Conservation (phyloP, 1,140 invertebrate genomes). For the Gryon sp. region DNA sequence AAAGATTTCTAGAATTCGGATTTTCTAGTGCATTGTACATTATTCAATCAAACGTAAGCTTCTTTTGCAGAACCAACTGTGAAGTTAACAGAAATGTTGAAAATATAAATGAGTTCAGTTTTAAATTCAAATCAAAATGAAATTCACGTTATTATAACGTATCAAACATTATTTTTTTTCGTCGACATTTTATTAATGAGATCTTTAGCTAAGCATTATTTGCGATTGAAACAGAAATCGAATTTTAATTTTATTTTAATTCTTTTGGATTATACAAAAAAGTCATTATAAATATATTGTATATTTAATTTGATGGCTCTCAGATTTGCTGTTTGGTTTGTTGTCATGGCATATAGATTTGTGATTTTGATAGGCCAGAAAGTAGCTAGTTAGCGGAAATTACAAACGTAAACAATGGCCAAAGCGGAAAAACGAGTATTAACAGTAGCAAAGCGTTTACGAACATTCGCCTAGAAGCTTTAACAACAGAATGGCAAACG, state of each 20-base stretch:
- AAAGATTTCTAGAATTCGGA: slow-evolving; percentile 21
- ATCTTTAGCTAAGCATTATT: no score
- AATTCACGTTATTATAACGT: background rate
- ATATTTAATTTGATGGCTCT: no score
- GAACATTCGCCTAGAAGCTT: slow-evolving; percentile 24
- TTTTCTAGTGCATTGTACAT: slow-evolving; percentile 32
- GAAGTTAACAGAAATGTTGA: slow-evolving; percentile 16
- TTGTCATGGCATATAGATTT: background rate
- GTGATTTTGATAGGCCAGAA: slow-evolving; percentile 9
- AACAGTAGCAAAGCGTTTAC: slow-evolving; percentile 26
- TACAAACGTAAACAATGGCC: slow-evolving; percentile 34
- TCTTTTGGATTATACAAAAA: no score
- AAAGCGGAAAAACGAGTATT: slow-evolving; percentile 24
- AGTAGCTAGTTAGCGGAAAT: slow-evolving; percentile 21
- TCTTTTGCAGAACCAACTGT: slow-evolving; percentile 20
- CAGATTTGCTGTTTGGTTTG: no score
- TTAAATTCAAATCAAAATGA: slow-evolving; percentile 27
- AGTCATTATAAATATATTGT: no score
- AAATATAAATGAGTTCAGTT: slow-evolving; percentile 15
- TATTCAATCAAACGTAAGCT: slow-evolving; percentile 43
- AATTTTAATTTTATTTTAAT: no score
- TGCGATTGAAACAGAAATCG: background rate
- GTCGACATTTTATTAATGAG: no score
- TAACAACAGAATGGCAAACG: slow-evolving; percentile 37
- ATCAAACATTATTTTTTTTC: no score